Evolutionary conservation across 2,797 vertebrate species (phyloP).

Genomic region (Heliangelus exortis): DNA sequence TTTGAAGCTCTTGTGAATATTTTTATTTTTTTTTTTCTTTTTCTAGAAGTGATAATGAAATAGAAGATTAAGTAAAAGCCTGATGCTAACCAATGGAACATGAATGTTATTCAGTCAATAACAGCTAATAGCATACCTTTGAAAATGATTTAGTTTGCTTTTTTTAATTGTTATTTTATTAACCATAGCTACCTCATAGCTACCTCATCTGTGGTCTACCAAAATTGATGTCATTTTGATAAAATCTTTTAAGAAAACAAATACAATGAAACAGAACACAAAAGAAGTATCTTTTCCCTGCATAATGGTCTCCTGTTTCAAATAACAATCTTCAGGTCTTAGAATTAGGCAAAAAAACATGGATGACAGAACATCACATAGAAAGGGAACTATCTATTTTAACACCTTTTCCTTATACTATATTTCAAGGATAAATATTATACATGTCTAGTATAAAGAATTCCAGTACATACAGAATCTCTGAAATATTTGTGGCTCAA

Average conservation of each 20-base stretch:
- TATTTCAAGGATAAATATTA: neutral
- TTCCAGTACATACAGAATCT: neutral
- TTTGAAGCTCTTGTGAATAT: neutral
- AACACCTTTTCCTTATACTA: neutral
- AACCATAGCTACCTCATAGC: neutral
- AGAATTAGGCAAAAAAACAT: neutral
- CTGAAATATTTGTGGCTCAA: neutral
- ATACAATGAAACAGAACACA: neutral
- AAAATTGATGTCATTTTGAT: neutral
- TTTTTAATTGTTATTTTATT: neutral
- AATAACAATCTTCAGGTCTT: rapidly evolving
- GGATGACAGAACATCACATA: neutral
- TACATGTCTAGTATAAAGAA: neutral
- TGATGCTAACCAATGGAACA: neutral
- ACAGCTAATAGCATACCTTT: neutral
- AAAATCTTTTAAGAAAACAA: neutral
- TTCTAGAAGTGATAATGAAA: neutral
- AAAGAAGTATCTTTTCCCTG: neutral
- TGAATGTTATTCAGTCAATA: neutral
- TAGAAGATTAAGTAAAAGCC: neutral
- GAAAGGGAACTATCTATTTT: neutral
- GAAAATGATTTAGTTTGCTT: rapidly evolving
- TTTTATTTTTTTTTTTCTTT: neutral
- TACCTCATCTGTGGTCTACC: neutral
- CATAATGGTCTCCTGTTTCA: neutral